Base-by-base conservation (phyloP, 1,140 invertebrate species). In the Hylaeus anthracinus region DNA sequence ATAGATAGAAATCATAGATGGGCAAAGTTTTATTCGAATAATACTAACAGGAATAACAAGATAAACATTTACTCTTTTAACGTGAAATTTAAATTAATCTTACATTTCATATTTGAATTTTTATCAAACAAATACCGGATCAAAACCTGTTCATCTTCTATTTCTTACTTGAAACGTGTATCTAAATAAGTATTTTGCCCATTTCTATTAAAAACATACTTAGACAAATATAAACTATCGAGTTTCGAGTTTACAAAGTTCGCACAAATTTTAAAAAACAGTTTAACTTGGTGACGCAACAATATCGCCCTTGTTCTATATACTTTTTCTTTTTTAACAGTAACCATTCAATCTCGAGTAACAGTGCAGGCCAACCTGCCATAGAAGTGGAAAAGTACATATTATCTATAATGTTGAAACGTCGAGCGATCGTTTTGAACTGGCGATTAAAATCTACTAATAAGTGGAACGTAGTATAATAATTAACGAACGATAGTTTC, bases 251-350 rank as follows among this genome's bases (percentile, higher is more conserved):
- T 66, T 26, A 26, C 26, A 26, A 26, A 26, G 26, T 83, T 82
- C 53, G 39, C 48, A 51, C 63, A 61, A 48, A 37, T 15, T 5
- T 37, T 69, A n/a, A 48, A 55, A 83, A 66, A 73, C 45, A 72
- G 53, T 86, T 76, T 75, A 76, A 72, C 78, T 4, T 9, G 2
- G 3, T 86, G 71, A 51, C 56, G 72, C 58, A 79, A 86, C 56
- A 37, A 51, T 51, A 8, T 12, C 83, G 75, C 58, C 85, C 85
- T 86, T 86, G 85, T 83, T 86, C 85, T 55, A 86, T 26, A 86
- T 86, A 37, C 58, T 76, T 48, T 56, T 58, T 51, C 51, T 51
- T 63, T 78, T 82, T 66, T 58, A 78, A 65, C 60, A 48, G 45
- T 12, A 12, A 10, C 55, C 15, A n/a, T 5, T 74, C 63, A 60